Evolutionary conservation across 2,797 vertebrate genomes (phyloP), one percentile per base, ranked within the genome.

Genomic region (Centropyge bicolor): DNA sequence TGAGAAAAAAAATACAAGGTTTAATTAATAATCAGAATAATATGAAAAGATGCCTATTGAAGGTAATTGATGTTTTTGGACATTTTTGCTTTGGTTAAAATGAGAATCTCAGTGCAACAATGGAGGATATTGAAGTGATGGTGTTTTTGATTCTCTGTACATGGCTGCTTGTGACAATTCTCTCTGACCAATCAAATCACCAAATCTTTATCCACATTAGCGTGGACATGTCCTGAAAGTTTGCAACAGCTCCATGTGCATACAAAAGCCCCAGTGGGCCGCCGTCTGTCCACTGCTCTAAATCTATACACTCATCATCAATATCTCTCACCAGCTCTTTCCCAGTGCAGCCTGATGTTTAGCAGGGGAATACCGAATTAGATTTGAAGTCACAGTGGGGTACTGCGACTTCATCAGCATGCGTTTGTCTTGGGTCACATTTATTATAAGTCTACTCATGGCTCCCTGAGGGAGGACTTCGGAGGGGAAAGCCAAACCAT

Each of bases 401-500:
- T 62, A 75, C 74, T 83, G 68, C 79, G 74, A 84, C 27, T 31
- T 31, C 43, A 73, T 55, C 73, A 66, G 69, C 48, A 8, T 65
- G 69, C 20, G 38, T 83, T 79, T 78, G 45, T 85, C 88, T 70
- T 11, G 59, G 80, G 85, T 91, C 86, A 84, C 81, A 86, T 90
- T 91, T 86, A 90, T 93, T 88, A 76, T 86, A 80, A 84, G 88
- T 74, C 74, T 79, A 8, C 76, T 86, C 43, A 56, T 66, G 66
- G 52, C 83, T 89, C 92, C 92, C 94, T 36, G 41, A 74, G 91
- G 92, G 77, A 67, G 62, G 56, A 31, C 80, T 83, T 68, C 79
- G 73, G 22, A 54, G 71, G 83, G 84, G 76, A 87, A 90, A 92
- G 66, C 76, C 62, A 86, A 92, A 90, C 89, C 19, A 87, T 94